phyloP scores from a whole-genome alignment of 1,140 invertebrate species.

The Eupeodes corollae region DNA sequence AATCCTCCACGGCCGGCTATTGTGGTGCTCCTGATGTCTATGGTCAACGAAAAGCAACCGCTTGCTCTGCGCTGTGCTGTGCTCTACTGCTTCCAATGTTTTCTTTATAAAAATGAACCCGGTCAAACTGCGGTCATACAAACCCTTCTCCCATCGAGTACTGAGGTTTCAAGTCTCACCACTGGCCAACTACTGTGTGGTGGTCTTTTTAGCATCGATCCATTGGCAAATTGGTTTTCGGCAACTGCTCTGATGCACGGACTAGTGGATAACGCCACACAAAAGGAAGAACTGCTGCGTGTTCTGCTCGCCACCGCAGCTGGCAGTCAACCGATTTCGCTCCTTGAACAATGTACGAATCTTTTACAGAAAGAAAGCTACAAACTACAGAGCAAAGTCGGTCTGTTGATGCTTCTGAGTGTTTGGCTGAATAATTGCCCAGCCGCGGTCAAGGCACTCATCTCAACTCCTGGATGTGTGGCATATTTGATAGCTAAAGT shows the following conservation, averaged over 20 bases:
- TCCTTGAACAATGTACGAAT: slow-evolving; percentile 77
- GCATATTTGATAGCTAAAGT: slow-evolving; percentile 72
- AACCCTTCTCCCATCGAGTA: slow-evolving; percentile 75
- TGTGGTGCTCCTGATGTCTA: slow-evolving; percentile 91
- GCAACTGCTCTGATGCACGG: slow-evolving; percentile 82
- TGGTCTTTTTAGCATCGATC: slow-evolving; percentile 81
- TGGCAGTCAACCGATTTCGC: slow-evolving; percentile 70
- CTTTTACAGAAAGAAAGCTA: slow-evolving; percentile 69
- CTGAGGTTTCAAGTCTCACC: slow-evolving; percentile 56
- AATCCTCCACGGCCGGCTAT: slow-evolving; percentile 85
- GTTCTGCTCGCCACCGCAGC: slow-evolving; percentile 82
- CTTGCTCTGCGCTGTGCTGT: slow-evolving; percentile 86
- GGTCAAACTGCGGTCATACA: slow-evolving; percentile 79
- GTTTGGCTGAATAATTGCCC: slow-evolving; percentile 83
- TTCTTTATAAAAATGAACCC: slow-evolving; percentile 86
- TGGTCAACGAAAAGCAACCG: slow-evolving; percentile 98
- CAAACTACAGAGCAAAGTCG: slow-evolving; percentile 82
- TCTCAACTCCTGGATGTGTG: slow-evolving; percentile 74
- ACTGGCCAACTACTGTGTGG: slow-evolving; percentile 88
- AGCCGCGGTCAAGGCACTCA: slow-evolving; percentile 69
- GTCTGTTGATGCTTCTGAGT: slow-evolving; percentile 80
- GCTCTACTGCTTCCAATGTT: slow-evolving; percentile 95
- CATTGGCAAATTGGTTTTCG: slow-evolving; percentile 96
- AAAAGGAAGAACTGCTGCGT: slow-evolving; percentile 87
- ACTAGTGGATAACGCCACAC: slow-evolving; percentile 75